Percentiles rank a stretch among this genome's conserved stretches.
phyloP scores from a whole-genome alignment of 2,888 invertebrate genomes.

The Operophtera brumata region DNA sequence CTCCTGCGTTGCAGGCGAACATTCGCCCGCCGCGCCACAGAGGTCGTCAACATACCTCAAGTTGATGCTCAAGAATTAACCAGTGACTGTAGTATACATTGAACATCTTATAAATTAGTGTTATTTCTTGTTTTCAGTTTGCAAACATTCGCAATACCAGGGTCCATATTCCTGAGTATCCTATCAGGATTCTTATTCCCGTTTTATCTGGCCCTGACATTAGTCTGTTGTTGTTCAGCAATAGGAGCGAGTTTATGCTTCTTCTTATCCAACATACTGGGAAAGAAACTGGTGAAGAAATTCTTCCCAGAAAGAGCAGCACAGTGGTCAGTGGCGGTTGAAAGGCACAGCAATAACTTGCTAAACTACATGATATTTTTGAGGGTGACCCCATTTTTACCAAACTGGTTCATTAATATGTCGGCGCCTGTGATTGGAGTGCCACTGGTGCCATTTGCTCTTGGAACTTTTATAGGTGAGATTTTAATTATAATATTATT shows the following conservation, averaged over 20 bases:
- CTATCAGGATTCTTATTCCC: conserved; percentile 98
- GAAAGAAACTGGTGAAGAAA: conserved; percentile 89
- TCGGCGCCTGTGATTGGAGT: conserved; percentile 98
- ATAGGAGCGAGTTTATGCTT: conserved; percentile 98
- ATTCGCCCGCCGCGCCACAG: too few species aligned
- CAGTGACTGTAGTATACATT: too few species aligned
- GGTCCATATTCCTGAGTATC: conserved; percentile 98
- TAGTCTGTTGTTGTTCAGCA: conserved; percentile 97
- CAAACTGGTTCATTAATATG: conserved; percentile 99
- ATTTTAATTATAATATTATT: conserved; percentile 18
- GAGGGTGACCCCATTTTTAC: conserved; percentile 97
- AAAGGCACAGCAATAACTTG: conserved; percentile 92
- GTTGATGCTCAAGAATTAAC: too few species aligned
- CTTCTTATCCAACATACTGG: conserved; percentile 93
- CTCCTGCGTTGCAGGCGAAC: too few species aligned
- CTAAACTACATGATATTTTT: conserved; percentile 98
- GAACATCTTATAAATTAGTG: too few species aligned
- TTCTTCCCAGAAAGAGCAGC: conserved; percentile 94
- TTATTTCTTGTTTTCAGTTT: conserved; percentile 80
- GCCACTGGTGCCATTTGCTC: conserved; percentile 93
- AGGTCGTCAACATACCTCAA: too few species aligned
- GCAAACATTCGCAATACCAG: conserved; percentile 99
- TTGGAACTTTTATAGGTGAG: conserved; percentile 96
- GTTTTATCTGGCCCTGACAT: conserved; percentile 91
- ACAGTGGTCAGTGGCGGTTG: conserved; percentile 91